A percentile compares a stretch with the other conserved stretches of the same genome.
Conservation (phyloP, 1,140 invertebrate species). For the Cydia strobilella region DNA sequence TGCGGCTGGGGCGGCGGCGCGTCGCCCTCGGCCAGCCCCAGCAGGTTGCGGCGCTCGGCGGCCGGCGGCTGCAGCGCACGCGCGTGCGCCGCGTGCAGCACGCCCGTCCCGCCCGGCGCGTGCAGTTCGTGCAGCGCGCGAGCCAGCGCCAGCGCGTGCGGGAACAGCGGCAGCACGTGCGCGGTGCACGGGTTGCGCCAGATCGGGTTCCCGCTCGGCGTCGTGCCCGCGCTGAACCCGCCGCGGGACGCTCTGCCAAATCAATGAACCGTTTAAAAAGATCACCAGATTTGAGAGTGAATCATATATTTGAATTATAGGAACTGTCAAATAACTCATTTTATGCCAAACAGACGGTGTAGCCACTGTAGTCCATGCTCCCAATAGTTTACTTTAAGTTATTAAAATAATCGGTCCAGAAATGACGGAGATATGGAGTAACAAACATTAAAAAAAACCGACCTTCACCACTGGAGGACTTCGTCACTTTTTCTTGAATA, state of each 20-base stretch:
- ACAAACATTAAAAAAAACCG: too few relatives aligned
- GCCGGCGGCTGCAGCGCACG: slow-evolving; percentile 56
- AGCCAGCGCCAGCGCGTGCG: slow-evolving; percentile 87
- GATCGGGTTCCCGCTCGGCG: slow-evolving; percentile 87
- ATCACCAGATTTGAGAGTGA: neutral
- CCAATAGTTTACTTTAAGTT: too few relatives aligned
- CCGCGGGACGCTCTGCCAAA: slow-evolving; percentile 84
- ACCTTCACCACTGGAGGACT: too few relatives aligned
- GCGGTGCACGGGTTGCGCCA: slow-evolving; percentile 92
- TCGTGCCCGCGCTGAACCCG: slow-evolving; percentile 89
- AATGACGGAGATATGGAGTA: too few relatives aligned
- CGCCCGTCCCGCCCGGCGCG: slow-evolving; percentile 80
- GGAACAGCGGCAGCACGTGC: slow-evolving; percentile 89
- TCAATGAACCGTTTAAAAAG: neutral
- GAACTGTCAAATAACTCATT: too few relatives aligned
- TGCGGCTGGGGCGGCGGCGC: slow-evolving; percentile 79
- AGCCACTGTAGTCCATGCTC: too few relatives aligned
- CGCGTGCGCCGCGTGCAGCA: slow-evolving; percentile 57
- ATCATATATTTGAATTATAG: too few relatives aligned
- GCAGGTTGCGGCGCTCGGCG: slow-evolving; percentile 60
- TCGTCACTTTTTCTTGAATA: too few relatives aligned
- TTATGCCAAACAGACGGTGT: too few relatives aligned
- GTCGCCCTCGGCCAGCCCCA: slow-evolving; percentile 55
- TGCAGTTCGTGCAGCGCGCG: slow-evolving; percentile 91
- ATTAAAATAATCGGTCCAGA: too few relatives aligned